Evolutionary conservation across 2,113 vertebrate species (phyloP).

Genomic region (Aptenodytes patagonicus): DNA sequence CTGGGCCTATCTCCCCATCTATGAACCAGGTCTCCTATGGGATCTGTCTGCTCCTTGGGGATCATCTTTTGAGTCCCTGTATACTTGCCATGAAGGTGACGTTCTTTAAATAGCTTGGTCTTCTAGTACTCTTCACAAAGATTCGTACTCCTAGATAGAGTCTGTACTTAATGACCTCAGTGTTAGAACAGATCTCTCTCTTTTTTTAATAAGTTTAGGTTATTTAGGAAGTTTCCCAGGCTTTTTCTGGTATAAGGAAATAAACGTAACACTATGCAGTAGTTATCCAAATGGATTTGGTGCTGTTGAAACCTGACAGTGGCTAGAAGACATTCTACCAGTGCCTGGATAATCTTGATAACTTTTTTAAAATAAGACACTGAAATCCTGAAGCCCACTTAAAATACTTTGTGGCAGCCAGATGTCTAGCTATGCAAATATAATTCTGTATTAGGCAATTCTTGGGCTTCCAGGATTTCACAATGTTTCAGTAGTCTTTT

Average conservation of each 20-base stretch:
- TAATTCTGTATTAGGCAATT: neutral
- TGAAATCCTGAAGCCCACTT: neutral
- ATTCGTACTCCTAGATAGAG: neutral
- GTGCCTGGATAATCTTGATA: neutral
- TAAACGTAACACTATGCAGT: neutral
- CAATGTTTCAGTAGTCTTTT: neutral
- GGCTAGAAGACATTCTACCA: neutral
- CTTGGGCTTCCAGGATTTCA: neutral
- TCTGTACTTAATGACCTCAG: neutral
- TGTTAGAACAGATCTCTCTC: neutral
- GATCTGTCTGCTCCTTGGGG: neutral
- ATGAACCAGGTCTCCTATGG: neutral
- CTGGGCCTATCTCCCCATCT: neutral
- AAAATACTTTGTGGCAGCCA: neutral
- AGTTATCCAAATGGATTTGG: neutral
- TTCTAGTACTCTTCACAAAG: neutral
- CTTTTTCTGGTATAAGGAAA: neutral
- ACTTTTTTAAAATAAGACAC: neutral
- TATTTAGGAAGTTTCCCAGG: neutral
- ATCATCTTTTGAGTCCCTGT: neutral
- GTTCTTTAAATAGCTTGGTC: neutral
- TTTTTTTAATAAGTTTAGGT: neutral
- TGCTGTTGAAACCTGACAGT: neutral
- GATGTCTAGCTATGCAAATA: neutral
- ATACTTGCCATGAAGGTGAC: neutral